Evolutionary conservation across 2,888 invertebrate species (phyloP).

Genomic region (Drosophila aldrichi): DNA sequence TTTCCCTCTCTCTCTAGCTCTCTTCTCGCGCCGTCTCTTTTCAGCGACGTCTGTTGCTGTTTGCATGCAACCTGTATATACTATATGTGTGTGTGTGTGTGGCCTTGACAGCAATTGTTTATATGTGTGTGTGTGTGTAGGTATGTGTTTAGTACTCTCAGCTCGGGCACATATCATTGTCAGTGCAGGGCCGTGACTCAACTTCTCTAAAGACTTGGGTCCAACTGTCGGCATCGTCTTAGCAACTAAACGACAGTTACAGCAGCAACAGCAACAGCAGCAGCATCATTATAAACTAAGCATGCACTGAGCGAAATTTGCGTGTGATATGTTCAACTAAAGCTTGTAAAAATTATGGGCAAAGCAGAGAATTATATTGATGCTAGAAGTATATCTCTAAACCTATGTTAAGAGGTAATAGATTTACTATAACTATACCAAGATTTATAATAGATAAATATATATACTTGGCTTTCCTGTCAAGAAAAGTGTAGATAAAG

Average conservation of each 20-base stretch:
- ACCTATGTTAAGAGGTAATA: too few species aligned
- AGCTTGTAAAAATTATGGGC: not conserved
- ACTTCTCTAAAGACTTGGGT: conserved; percentile 76
- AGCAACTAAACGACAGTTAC: conserved; percentile 73
- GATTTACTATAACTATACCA: too few species aligned
- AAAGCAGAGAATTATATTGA: not conserved
- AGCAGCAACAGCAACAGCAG: conserved; percentile 7
- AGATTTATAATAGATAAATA: too few species aligned
- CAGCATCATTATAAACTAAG: conserved; percentile 73
- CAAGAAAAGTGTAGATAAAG: too few species aligned
- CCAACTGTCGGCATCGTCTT: conserved; percentile 77
- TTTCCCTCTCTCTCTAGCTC: not conserved
- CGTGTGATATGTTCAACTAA: not conserved
- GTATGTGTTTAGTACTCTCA: conserved; percentile 32
- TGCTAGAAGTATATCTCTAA: not conserved
- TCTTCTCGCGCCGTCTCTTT: not conserved
- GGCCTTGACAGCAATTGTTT: conserved; percentile 14
- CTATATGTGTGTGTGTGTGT: conserved; percentile 5
- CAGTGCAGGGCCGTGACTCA: conserved; percentile 68
- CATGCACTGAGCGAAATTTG: conserved; percentile 52
- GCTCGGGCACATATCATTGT: conserved; percentile 72
- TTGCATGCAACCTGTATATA: conserved; percentile 19
- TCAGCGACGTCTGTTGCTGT: not conserved
- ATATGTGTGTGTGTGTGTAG: conserved; percentile 16
- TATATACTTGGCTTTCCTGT: too few species aligned